Evolutionary conservation across 2,888 invertebrate genomes (phyloP).

Genomic region (Thyatira batis): DNA sequence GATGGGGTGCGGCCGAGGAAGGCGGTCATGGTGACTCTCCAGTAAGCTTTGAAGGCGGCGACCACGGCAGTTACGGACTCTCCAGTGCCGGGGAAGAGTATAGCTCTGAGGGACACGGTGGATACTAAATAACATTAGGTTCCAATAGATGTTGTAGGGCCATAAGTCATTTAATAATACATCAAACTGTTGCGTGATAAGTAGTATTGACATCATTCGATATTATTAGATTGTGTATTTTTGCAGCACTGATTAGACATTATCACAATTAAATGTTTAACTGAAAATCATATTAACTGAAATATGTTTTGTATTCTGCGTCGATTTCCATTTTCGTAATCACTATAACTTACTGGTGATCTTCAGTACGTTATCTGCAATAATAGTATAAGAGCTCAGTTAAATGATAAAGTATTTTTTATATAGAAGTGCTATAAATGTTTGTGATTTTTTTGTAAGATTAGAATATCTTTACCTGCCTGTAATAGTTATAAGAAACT

Average conservation of each 20-base stretch:
- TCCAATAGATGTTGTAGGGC: neutral
- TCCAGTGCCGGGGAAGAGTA: conserved; percentile 53
- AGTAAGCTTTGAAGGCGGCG: conserved; percentile 69
- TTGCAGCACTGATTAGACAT: too few relatives aligned
- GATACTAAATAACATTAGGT: conserved; percentile 31
- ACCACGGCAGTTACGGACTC: conserved; percentile 60
- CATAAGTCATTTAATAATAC: too few relatives aligned
- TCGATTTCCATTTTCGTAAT: too few relatives aligned
- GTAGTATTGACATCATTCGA: too few relatives aligned
- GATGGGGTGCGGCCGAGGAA: conserved; percentile 73
- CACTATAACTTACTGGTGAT: too few relatives aligned
- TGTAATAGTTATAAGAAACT: conserved; percentile 30
- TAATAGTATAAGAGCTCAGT: too few relatives aligned
- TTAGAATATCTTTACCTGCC: conserved; percentile 13
- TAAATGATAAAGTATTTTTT: neutral
- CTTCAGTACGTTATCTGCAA: too few relatives aligned
- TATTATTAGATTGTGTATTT: too few relatives aligned
- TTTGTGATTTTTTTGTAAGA: conserved; percentile 15
- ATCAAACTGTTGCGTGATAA: too few relatives aligned
- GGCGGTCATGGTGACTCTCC: conserved; percentile 64
- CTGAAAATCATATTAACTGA: too few relatives aligned
- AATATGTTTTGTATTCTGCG: too few relatives aligned
- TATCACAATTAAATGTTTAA: too few relatives aligned
- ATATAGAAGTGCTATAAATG: conserved; percentile 7
- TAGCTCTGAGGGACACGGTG: conserved; percentile 43